Evolutionary conservation across 2,797 vertebrate species (phyloP).

Genomic region (Micromesistius poutassou): DNA sequence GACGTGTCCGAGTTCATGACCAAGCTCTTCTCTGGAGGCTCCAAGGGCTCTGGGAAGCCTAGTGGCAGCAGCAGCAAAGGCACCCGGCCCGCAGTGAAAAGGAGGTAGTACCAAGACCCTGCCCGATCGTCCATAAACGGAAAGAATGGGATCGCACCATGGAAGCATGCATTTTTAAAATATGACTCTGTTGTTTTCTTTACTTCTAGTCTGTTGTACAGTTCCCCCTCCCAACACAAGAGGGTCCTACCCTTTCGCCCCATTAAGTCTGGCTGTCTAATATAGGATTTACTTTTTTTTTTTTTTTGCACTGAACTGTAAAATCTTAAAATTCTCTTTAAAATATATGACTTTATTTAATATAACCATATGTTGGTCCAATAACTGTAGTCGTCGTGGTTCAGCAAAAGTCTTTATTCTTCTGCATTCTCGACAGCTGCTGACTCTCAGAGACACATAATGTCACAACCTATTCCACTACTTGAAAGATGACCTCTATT

Average conservation of each 20-base stretch:
- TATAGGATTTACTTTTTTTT: conserved; percentile 35
- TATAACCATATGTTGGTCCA: conserved; percentile 37
- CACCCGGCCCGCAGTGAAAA: conserved; percentile 87
- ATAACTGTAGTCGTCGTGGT: conserved; percentile 30
- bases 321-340: conserved; percentile 29
- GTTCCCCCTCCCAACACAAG: conserved; percentile 19
- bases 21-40: conserved; percentile 88
- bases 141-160: conserved; percentile 34
- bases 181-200: conserved; percentile 22
- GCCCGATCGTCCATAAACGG: conserved; percentile 18
- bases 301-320: conserved; percentile 55
- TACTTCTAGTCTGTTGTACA: conserved; percentile 60
- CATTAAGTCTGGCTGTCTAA: conserved; percentile 47
- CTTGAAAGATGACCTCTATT: conserved; percentile 72
- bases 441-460: conserved; percentile 46
- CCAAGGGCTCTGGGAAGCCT: conserved; percentile 92
- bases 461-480: conserved; percentile 52
- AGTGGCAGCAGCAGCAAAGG: conserved; percentile 85
- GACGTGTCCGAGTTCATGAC: conserved; percentile 99
- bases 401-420: conserved; percentile 33
- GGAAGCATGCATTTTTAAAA: conserved; percentile 58
- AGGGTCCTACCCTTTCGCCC: conserved; percentile 14
- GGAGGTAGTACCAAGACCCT: conserved; percentile 82
- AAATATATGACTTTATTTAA: conserved; percentile 37
- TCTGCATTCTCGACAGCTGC: conserved; percentile 67